Base-by-base conservation (phyloP, 1,140 invertebrate species). In the Semibalanus balanoides region DNA sequence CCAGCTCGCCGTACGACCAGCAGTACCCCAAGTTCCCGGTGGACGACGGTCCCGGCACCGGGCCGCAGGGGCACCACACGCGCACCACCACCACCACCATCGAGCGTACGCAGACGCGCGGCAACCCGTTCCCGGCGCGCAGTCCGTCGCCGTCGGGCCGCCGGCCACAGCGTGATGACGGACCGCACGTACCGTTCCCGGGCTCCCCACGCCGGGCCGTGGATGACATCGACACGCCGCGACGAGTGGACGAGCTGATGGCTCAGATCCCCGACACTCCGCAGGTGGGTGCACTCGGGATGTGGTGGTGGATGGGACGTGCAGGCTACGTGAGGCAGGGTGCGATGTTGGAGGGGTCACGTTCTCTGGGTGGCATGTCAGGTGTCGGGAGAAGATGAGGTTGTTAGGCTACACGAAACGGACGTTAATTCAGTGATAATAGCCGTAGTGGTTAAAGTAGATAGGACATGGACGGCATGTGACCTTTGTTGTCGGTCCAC, bases 221-320 rank as follows among this genome's bases (percentile, higher is more conserved):
- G 25, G 28, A 72, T n/a, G 29, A 72, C 19, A 72, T 72, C 70
- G 70, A 72, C 29, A 72, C 70, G n/a, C 70, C 70, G 28, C 70
- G 70, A 0, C 70, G 29, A 5, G 70, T 72, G 11, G 70, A 72
- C 28, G 28, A 72, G 29, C 70, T 72, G 70, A 72, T 72, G 70
- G 70, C 70, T 19, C 70, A 72, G 11, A 72, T 72, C 29, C 70
- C 70, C 28, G 70, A 72, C 70, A 72, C 70, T 28, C 70, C 70
- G n/a, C 70, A 72, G 70, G 70, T 72, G n/a, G 3, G 29, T n/a
- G 25, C 7, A 27, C 69, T 40, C 35, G 5, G 35, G 17, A 17
- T 40, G 35, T 17, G 35, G 35, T 40, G 35, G 35, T 5, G 35
- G n/a, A n/a, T n/a, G n/a, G n/a, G n/a, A n/a, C n/a, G n/a, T n/a